These are phyloP conservation scores for Drosophila demipolita DNA, from an alignment of 2,888 invertebrate genomes.

Conservation along the genomic window DNA sequence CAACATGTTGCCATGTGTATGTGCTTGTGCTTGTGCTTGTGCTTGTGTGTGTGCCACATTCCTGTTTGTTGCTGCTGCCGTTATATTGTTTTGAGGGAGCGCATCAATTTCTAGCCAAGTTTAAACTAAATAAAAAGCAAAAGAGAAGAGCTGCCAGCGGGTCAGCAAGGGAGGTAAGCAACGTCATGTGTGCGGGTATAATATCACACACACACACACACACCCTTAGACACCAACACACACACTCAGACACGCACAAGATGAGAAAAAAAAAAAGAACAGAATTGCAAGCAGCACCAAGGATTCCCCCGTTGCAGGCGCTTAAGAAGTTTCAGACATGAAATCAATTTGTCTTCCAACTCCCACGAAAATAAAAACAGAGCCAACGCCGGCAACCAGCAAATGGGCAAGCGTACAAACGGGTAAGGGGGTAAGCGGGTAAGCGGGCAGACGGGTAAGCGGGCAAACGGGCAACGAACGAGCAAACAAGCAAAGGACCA, in stretches of 20 bases:
- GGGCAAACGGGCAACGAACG: slow-evolving; percentile 25
- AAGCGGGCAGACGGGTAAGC: slow-evolving; percentile 4
- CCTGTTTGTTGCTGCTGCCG: slow-evolving; percentile 17
- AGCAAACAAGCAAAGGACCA: slow-evolving; percentile 30
- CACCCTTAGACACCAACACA: slow-evolving; percentile 2
- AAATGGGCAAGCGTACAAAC: slow-evolving; percentile 11
- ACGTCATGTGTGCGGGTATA: slow-evolving; percentile 51
- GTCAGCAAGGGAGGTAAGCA: slow-evolving; percentile 28
- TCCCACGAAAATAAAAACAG: slow-evolving; percentile 72
- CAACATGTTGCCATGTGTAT: slow-evolving; percentile 67
- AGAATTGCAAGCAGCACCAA: slow-evolving; percentile 43
- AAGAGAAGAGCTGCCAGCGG: slow-evolving; percentile 14
- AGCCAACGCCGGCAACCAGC: slow-evolving; percentile 35
- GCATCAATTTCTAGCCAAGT: slow-evolving; percentile 77
- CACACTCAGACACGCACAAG: slow-evolving; percentile 3
- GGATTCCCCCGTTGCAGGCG: slow-evolving; percentile 73
- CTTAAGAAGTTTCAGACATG: slow-evolving; percentile 81
- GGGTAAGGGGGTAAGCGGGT: neutral
- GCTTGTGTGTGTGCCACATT: slow-evolving; percentile 29
- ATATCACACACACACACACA: slow-evolving; percentile 53
- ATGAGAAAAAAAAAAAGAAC: slow-evolving; percentile 6
- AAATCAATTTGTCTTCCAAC: slow-evolving; percentile 82
- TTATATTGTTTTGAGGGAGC: slow-evolving; percentile 68
- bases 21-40: slow-evolving; percentile 15
- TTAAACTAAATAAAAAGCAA: slow-evolving; percentile 58